Evolutionary conservation across 2,113 vertebrate genomes (phyloP).

Genomic region (Plecturocebus donacophilus): DNA sequence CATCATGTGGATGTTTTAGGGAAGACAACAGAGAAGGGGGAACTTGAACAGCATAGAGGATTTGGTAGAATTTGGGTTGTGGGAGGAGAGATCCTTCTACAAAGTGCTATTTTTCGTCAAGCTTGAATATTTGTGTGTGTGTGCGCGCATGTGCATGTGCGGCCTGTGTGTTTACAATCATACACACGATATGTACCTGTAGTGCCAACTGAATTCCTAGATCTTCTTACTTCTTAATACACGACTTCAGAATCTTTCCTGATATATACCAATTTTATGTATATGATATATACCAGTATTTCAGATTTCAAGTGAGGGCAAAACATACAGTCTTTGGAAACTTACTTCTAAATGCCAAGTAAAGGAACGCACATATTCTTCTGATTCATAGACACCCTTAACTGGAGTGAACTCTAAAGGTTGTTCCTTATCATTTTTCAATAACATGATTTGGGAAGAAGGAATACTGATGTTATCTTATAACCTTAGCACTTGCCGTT

Average conservation of each 20-base stretch:
- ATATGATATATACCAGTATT: not conserved
- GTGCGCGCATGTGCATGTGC: too few relatives aligned
- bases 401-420: not conserved
- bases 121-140: not conserved
- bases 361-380: not conserved
- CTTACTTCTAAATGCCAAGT: not conserved
- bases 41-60: not conserved
- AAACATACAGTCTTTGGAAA: not conserved
- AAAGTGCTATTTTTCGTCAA: not conserved
- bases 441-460: not conserved
- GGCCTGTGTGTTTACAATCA: not conserved
- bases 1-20: not conserved
- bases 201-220: not conserved
- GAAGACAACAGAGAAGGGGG: not conserved
- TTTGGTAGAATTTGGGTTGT: not conserved
- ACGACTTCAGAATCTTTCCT: not conserved
- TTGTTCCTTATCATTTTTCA: not conserved
- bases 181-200: not conserved
- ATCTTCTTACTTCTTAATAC: not conserved
- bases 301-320: not conserved
- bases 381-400: not conserved
- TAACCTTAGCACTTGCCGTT: not conserved
- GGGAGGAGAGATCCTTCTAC: not conserved
- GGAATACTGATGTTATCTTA: not conserved
- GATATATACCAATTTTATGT: not conserved